These are phyloP conservation scores for Archips xylosteana DNA, from an alignment of 2,888 invertebrate genomes.

Conservation along the genomic window DNA sequence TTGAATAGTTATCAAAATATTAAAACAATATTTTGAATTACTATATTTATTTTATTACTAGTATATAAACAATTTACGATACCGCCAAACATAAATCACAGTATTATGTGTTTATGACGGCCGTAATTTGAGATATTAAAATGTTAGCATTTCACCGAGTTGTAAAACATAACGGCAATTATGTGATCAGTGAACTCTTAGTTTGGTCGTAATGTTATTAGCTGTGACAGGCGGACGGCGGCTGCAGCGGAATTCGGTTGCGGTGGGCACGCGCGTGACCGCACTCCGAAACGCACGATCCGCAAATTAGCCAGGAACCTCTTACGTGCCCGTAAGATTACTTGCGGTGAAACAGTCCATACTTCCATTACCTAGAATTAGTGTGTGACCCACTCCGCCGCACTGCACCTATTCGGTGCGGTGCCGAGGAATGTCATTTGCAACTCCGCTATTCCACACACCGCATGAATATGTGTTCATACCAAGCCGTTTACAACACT, in stretches of 20 bases:
- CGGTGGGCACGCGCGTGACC: slow-evolving; percentile 72
- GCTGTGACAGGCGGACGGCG: slow-evolving; percentile 44
- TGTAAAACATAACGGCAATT: slow-evolving; percentile 44
- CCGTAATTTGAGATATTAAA: slow-evolving; percentile 35
- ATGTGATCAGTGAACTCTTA: slow-evolving; percentile 50
- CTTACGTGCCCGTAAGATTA: slow-evolving; percentile 69
- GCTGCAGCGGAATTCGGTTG: slow-evolving; percentile 72
- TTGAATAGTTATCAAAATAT: slow-evolving; percentile 29
- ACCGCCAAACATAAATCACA: slow-evolving; percentile 23
- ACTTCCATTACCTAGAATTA: slow-evolving; percentile 73
- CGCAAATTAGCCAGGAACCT: slow-evolving; percentile 75
- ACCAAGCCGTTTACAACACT: slow-evolving; percentile 64
- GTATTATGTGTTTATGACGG: slow-evolving; percentile 25
- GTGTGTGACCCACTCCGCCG: slow-evolving; percentile 77
- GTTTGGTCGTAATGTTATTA: slow-evolving; percentile 32
- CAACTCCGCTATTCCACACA: slow-evolving; percentile 71
- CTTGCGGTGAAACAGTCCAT: slow-evolving; percentile 75
- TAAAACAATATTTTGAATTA: slow-evolving; percentile 3
- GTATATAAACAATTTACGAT: slow-evolving; percentile 8
- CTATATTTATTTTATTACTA: slow-evolving; percentile 15
- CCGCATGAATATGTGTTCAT: slow-evolving; percentile 67
- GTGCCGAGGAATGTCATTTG: slow-evolving; percentile 75
- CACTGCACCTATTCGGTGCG: slow-evolving; percentile 71
- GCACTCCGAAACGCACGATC: slow-evolving; percentile 74
- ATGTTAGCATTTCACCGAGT: slow-evolving; percentile 20